Base-by-base conservation (phyloP, 35 echinoderm and acorn worm genomes). In the Ophiothrix spiculata region DNA sequence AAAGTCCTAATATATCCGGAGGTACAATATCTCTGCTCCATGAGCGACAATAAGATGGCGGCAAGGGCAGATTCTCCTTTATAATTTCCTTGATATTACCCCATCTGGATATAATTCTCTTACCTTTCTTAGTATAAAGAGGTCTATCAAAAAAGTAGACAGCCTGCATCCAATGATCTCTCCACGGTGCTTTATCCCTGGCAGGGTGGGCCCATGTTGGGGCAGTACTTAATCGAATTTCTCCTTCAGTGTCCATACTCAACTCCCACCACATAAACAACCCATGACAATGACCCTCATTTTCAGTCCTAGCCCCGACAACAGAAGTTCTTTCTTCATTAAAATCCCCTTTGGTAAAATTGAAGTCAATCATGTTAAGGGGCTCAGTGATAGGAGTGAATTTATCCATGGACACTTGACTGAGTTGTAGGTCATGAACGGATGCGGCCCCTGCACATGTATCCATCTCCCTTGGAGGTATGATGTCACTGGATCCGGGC, bases 181-280 rank as follows among this genome's bases (percentile, higher is more conserved):
- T 91, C 96, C 96, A 99, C 33, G 75, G 91, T 19, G 89, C 92
- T 31, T 86, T 77, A 25, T 84, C 37, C 2, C 94, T 83, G 28
- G 93, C 84, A 6, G 79, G 83, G 85, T 93, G 94, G 42, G 82
- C 89, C 96, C 96, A 99, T 23, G 89, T 81, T n/a, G 95, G 96
- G 69, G 89, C 96, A 29, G 92, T 99, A 41, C 92, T 99, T 1
- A 99, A 76, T 16, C 76, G 56, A 31, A 99, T 83, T 37, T 99
- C 86, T 2, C 96, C 96, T 42, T 88, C 79, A 2, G 89, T 93
- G 78, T 99, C 96, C 96, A 99, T 99, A 42, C 83, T 76, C 16
- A 99, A 80, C 23, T 91, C 89, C 96, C 96, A 99, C 96, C 96
- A 99, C 96, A 99, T 92, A 56, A 99, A 99, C 35, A 99, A 83